Base-by-base conservation (phyloP, 2,797 vertebrate genomes). In the Labeo calbasu region DNA sequence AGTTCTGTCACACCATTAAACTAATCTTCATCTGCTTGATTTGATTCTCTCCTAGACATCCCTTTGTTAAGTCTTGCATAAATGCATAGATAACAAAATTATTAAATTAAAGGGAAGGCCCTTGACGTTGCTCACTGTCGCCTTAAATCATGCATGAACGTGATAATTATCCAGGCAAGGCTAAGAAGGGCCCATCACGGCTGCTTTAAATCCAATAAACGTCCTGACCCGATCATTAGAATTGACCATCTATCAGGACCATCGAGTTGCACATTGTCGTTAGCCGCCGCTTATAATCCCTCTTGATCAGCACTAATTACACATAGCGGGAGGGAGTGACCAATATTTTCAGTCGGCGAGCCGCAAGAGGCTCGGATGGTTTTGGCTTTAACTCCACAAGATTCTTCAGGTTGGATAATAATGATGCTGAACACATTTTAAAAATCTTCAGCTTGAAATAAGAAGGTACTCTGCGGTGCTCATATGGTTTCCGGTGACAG, bases 211-310 rank as follows among this genome's bases (percentile, higher is more conserved):
- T 95, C 92, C 93, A 93, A 93, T 94, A 93, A 94, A 92, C 87
- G 91, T 91, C 88, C 83, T 80, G 92, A 95, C 93, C 94, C 93
- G 93, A 95, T 95, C 93, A 93, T 92, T 95, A 93, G 92, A 95
- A 95, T 95, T 95, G 94, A 95, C 93, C 94, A 95, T 94, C 93
- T 94, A 94, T 95, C 94, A 94, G 92, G 93, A 93, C 92, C 94
- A 94, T 92, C 91, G 92, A 93, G 92, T 92, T 93, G 92, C 90
- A 89, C 91, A 90, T 90, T 91, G 91, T 92, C 93, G 92, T 94
- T 95, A 94, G 92, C 92, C 88, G 73, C 61, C 85, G 89, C 91
- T 93, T 93, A 94, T 94, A 94, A 95, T 95, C 93, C 93, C 91
- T 93, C 92, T 94, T 94, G 94, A 95, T 95, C 94, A 93, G 90